phyloP scores from a whole-genome alignment of 2,113 vertebrate species.

The Columba janthina region DNA sequence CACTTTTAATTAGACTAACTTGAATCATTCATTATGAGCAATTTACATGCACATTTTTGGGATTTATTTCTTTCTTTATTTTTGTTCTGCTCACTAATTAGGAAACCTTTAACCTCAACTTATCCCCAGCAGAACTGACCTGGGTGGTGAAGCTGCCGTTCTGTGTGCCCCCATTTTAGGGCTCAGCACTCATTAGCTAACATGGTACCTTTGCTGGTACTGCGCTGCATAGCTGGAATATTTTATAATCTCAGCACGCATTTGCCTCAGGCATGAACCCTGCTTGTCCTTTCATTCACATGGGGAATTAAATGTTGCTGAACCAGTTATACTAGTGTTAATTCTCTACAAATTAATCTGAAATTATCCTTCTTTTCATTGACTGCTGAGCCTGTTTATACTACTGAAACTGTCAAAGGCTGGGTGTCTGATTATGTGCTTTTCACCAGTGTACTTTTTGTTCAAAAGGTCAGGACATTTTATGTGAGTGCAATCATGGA shows the following conservation, averaged over 20 bases:
- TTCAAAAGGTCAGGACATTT: slow-evolving; percentile 24
- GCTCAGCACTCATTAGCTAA: background rate
- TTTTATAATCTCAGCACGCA: background rate
- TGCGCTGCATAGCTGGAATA: background rate
- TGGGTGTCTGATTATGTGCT: background rate
- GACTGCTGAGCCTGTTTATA: background rate
- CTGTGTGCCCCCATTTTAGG: background rate
- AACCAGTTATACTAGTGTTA: slow-evolving; percentile 18
- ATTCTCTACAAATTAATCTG: slow-evolving; percentile 43
- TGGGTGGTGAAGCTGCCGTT: background rate
- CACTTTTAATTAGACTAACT: slow-evolving; percentile 25
- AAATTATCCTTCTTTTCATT: slow-evolving; percentile 25
- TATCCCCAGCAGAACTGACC: background rate
- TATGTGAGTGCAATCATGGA: slow-evolving; percentile 29
- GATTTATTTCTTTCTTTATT: background rate
- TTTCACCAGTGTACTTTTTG: background rate
- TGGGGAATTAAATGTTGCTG: slow-evolving; percentile 1
- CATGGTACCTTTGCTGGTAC: background rate
- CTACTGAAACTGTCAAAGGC: background rate
- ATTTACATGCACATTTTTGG: background rate
- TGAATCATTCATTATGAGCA: slow-evolving; percentile 20
- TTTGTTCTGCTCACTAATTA: background rate
- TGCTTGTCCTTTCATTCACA: slow-evolving; percentile 2
- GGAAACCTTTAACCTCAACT: background rate
- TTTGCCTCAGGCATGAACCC: background rate